Percentiles rank a stretch among this genome's conserved stretches.
Conservation (phyloP, 2,113 vertebrate genomes). For the Cairina moschata region DNA sequence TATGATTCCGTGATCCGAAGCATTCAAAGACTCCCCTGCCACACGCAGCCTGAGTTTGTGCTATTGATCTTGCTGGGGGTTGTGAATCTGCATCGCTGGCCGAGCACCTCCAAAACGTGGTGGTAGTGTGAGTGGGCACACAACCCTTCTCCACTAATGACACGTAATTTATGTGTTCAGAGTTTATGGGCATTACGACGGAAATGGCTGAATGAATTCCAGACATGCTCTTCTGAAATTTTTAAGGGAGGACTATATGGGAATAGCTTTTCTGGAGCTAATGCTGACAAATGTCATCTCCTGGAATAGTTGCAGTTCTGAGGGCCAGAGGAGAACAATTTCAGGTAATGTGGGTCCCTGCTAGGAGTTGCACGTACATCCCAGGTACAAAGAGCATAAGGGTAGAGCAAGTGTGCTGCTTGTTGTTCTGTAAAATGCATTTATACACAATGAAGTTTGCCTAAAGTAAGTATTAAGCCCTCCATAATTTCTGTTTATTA, state of each 20-base stretch:
- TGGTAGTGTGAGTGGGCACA: neutral
- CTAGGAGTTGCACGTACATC: neutral
- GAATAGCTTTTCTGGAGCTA: neutral
- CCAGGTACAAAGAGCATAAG: accelerated
- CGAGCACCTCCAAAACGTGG: neutral
- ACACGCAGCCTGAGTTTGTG: neutral
- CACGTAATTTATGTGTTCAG: accelerated
- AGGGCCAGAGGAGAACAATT: neutral
- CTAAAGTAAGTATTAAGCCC: neutral
- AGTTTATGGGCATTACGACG: neutral
- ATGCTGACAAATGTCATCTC: neutral
- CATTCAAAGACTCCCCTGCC: neutral
- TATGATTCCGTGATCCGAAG: neutral
- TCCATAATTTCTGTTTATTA: neutral
- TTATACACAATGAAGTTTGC: neutral
- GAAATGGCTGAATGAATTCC: neutral
- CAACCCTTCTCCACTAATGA: neutral
- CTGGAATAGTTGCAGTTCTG: neutral
- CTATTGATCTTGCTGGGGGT: neutral
- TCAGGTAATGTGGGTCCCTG: neutral
- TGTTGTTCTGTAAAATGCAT: neutral
- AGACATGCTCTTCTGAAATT: neutral
- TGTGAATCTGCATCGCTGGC: neutral
- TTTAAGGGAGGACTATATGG: neutral
- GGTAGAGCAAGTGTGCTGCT: neutral